Conservation (phyloP, 2,888 invertebrate genomes). For the Lydus trimaculatus region DNA sequence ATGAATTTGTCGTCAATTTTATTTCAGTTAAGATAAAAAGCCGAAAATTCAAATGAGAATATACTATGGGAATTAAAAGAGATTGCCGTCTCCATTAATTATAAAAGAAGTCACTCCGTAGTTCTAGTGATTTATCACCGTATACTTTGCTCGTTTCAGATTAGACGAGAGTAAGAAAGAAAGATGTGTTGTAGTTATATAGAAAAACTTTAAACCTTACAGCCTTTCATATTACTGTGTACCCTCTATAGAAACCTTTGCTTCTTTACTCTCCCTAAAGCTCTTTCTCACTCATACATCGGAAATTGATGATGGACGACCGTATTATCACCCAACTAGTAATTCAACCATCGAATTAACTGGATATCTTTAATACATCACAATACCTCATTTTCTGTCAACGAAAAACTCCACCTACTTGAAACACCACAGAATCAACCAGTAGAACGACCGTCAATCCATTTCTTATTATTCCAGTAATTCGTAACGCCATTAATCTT, state of each 20-base stretch:
- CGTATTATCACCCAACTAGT: constrained; percentile 5
- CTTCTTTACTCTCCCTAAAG: neutral
- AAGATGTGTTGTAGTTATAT: neutral
- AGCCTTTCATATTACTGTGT: constrained; percentile 12
- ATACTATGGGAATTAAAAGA: constrained; percentile 11
- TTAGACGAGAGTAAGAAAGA: constrained; percentile 10
- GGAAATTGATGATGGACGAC: constrained; percentile 8
- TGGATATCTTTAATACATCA: neutral
- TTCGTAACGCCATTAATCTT: constrained; percentile 32
- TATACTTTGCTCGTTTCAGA: constrained; percentile 11
- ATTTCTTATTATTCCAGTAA: constrained; percentile 25
- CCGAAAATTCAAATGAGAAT: neutral
- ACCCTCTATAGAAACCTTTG: neutral
- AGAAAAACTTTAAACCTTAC: constrained; percentile 8
- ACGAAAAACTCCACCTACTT: neutral
- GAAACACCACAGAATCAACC: neutral
- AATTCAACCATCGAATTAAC: constrained; percentile 3
- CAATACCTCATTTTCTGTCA: neutral
- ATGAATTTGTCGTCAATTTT: constrained; percentile 8
- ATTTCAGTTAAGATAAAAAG: neutral
- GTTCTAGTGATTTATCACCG: constrained; percentile 14
- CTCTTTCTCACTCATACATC: neutral
- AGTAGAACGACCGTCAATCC: constrained; percentile 13
- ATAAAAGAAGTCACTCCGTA: constrained; percentile 11
- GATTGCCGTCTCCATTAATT: constrained; percentile 15